A percentile compares a stretch with the other conserved stretches of the same genome.
Evolutionary conservation across 2,113 vertebrate species (phyloP).

Genomic region (Platysternon megacephalum): DNA sequence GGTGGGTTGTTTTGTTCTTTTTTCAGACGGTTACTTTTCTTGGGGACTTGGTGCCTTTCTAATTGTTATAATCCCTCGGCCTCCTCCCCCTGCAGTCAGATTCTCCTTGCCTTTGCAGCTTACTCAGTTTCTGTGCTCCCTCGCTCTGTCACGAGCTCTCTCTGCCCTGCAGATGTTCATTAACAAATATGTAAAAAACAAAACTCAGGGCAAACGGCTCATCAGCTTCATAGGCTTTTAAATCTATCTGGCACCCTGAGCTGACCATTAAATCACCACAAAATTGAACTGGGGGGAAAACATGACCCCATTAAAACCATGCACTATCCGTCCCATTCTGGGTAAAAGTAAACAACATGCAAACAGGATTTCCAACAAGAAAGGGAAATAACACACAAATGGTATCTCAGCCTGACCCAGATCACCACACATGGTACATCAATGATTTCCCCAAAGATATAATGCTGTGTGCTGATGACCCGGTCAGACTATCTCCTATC

Average conservation of each 20-base stretch:
- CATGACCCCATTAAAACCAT: constrained; percentile 44
- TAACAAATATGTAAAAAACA: neutral
- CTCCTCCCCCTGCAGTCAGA: neutral
- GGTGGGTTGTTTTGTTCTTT: neutral
- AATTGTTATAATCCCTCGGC: neutral
- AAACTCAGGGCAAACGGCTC: neutral
- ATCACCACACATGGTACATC: neutral
- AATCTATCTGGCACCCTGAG: neutral
- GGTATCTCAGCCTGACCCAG: neutral
- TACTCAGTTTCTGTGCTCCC: neutral
- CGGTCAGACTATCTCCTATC: neutral
- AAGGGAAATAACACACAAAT: neutral
- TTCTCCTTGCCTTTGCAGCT: neutral
- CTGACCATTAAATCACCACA: neutral
- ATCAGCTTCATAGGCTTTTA: constrained; percentile 13
- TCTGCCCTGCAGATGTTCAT: neutral
- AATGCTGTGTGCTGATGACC: neutral
- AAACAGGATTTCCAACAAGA: neutral
- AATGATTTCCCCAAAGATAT: neutral
- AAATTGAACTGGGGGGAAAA: constrained; percentile 57
- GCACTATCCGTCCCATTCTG: neutral
- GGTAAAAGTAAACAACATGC: constrained; percentile 21
- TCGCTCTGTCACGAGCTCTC: neutral
- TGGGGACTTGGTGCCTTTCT: neutral
- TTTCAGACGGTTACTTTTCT: neutral